These are phyloP conservation scores for Sorex fumeus DNA, from an alignment of 2,113 vertebrate genomes.

Conservation along the genomic window DNA sequence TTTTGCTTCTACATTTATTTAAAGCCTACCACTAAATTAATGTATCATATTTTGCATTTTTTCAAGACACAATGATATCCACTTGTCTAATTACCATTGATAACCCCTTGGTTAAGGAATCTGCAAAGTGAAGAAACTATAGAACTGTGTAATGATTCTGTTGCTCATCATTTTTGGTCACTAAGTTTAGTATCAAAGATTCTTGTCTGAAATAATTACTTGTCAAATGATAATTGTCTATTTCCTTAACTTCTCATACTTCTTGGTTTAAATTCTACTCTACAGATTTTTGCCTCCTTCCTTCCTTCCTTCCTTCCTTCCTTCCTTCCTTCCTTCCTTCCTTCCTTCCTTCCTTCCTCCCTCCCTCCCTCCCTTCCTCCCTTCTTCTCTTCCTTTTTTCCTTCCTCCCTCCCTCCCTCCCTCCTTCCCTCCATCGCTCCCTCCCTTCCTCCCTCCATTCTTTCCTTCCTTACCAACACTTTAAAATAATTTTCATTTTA, in stretches of 20 bases:
- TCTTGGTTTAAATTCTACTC: neutral
- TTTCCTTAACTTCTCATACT: neutral
- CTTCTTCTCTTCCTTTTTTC: neutral
- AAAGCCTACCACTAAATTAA: neutral
- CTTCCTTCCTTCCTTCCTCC: neutral
- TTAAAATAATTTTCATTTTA: conserved; percentile 11
- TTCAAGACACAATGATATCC: neutral
- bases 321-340: neutral
- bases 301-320: neutral
- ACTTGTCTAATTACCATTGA: neutral
- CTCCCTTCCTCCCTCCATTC: neutral
- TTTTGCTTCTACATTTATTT: conserved; percentile 49
- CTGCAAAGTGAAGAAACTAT: neutral
- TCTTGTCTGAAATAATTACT: conserved; percentile 35
- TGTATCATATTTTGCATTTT: neutral
- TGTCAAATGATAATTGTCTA: conserved; percentile 19
- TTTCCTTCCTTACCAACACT: neutral
- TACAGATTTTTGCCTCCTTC: neutral
- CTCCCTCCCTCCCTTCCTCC: no score
- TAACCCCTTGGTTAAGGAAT: neutral
- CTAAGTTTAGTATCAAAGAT: neutral
- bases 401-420: no score
- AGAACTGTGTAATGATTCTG: neutral
- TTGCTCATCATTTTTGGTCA: neutral
- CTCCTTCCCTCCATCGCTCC: no score